Base-by-base conservation (phyloP, 2,888 invertebrate species). In the Caenorhabditis sp. region DNA sequence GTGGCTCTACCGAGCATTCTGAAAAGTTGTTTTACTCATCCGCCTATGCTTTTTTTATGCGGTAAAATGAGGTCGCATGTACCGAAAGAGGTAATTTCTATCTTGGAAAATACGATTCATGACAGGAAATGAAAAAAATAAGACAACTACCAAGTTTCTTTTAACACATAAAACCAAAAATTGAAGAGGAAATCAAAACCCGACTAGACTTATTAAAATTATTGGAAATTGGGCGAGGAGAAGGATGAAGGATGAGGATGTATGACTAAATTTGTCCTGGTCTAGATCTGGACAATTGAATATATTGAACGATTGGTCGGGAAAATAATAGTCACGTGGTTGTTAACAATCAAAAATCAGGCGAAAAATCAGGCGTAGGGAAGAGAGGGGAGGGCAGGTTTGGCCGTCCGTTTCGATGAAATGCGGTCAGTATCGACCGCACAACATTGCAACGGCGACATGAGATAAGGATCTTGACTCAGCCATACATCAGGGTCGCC, bases 1-100 rank as follows among this genome's bases (percentile, higher is more conserved):
- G 50, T 24, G 4, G 55, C 35, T 63, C 50, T 56, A 11, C 56
- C 50, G 22, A 72, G 50, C 72, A 72, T 72, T 62, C 62, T 71
- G 71, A 39, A 71, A n/a, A n/a, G n/a, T n/a, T n/a, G n/a, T n/a
- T n/a, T n/a, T n/a, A n/a, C n/a, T n/a, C n/a, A n/a, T n/a, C n/a
- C n/a, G n/a, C n/a, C n/a, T n/a, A n/a, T n/a, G n/a, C n/a, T n/a
- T n/a, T n/a, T n/a, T n/a, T n/a, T n/a, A n/a, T n/a, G n/a, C n/a
- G n/a, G n/a, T n/a, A n/a, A n/a, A n/a, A n/a, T n/a, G n/a, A n/a
- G n/a, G n/a, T n/a, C n/a, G n/a, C n/a, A n/a, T n/a, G n/a, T n/a
- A n/a, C n/a, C n/a, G n/a, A n/a, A n/a, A n/a, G n/a, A n/a, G n/a
- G n/a, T n/a, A n/a, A n/a, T n/a, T n/a, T n/a, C n/a, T n/a, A n/a